Evolutionary conservation across 2,113 vertebrate genomes (phyloP), one percentile per base, ranked within the genome.

Genomic region (human (Homo sapiens)): DNA sequence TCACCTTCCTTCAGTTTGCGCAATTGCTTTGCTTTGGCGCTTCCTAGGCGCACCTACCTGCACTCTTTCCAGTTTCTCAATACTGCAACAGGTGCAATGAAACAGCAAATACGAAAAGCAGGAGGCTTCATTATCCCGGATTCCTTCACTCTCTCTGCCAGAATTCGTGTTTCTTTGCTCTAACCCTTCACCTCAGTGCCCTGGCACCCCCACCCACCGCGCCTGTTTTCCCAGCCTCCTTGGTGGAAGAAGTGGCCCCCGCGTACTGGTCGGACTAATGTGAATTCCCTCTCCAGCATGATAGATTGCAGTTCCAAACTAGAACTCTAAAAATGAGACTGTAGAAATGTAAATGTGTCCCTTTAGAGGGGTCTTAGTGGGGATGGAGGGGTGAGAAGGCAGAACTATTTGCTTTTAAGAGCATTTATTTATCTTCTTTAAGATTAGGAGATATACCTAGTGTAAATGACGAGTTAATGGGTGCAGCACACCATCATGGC

Each of bases 51-150:
- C 98, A 96, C 5, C 23, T 35, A 4, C 2, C 16, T 72, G 40
- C 6, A 14, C 48, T 38, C 25, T 72, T 55, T 35, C 97, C 98
- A 98, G 98, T 98, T 98, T 98, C 98, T 98, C 98, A 98, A 98
- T 97, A 99, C 98, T 99, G 99, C 99, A 99, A 99, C 99, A 99
- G 99, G 99, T 98, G 98, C 98, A 98, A 98, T 98, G 97, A 99
- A 98, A 98, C 98, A 97, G 98, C 98, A 98, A 98, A 98, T 97
- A 98, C 98, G 98, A 98, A 99, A 99, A 98, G 93, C 95, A 92
- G 96, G 10, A 0, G 2, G 45, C 20, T 79, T 45, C 59, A 5
- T 66, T 12, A 12, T 2, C 30, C 91, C 1, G 6, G 38, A 38
- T 59, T 25, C 8, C 17, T 1, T 35, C 0, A 32, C 45, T 82